phyloP scores from a whole-genome alignment of 2,888 invertebrate species.

The Himalopsyche tibetana region DNA sequence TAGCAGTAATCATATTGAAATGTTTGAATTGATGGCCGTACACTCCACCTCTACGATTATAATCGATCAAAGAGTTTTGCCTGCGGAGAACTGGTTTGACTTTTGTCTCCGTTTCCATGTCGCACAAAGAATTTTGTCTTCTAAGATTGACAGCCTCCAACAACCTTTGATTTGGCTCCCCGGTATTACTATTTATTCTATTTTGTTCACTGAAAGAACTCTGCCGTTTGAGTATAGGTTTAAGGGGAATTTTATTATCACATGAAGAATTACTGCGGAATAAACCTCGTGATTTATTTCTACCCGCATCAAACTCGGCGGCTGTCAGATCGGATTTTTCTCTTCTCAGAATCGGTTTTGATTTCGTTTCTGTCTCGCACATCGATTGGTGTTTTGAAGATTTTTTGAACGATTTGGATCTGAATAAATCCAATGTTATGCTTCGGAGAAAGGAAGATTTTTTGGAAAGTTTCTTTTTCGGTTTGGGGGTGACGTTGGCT shows the following conservation, averaged over 20 bases:
- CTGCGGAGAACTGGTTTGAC: constrained; percentile 76
- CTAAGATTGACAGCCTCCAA: constrained; percentile 48
- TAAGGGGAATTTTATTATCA: constrained; percentile 72
- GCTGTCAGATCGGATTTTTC: constrained; percentile 75
- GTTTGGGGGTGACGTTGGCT: constrained; percentile 77
- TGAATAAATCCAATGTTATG: constrained; percentile 76
- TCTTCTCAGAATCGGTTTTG: constrained; percentile 71
- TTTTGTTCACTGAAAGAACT: constrained; percentile 75
- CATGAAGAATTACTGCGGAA: constrained; percentile 76
- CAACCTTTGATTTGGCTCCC: constrained; percentile 29
- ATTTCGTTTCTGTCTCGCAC: constrained; percentile 75
- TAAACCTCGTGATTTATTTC: constrained; percentile 70
- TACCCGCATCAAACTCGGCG: constrained; percentile 73
- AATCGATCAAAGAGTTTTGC: constrained; percentile 77
- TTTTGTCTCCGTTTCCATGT: constrained; percentile 78
- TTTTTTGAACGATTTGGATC: constrained; percentile 76
- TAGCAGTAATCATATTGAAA: constrained; percentile 78
- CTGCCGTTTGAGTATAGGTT: constrained; percentile 73
- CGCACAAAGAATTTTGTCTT: constrained; percentile 76
- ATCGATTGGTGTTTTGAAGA: constrained; percentile 76
- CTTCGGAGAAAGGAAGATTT: constrained; percentile 78
- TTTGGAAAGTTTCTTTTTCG: constrained; percentile 78
- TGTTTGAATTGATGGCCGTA: constrained; percentile 74
- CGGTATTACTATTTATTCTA: constrained; percentile 44
- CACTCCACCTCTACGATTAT: constrained; percentile 75